These are phyloP conservation scores for Leistus spinibarbis DNA, from an alignment of 2,888 invertebrate species.

Conservation along the genomic window DNA sequence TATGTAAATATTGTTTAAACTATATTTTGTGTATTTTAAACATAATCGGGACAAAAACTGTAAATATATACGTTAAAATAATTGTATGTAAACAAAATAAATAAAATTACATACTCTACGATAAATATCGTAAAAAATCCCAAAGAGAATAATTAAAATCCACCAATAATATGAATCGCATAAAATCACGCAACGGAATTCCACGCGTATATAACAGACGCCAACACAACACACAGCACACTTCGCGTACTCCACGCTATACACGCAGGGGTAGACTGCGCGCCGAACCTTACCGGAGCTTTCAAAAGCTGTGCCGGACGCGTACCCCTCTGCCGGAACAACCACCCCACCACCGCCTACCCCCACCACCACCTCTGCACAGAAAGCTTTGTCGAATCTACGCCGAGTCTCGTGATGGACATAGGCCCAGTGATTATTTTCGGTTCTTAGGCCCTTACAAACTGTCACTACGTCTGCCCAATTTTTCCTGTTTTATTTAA, in stretches of 20 bases:
- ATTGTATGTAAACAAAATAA: too few relatives aligned
- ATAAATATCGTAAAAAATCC: not conserved
- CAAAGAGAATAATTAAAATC: not conserved
- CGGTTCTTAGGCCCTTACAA: not conserved
- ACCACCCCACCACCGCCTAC: not conserved
- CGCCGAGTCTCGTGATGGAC: not conserved
- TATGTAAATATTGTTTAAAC: too few relatives aligned
- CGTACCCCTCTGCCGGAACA: not conserved
- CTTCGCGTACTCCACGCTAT: not conserved
- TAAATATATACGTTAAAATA: too few relatives aligned
- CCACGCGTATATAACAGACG: too few relatives aligned
- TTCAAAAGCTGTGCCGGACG: not conserved
- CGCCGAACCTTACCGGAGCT: not conserved
- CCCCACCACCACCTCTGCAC: not conserved
- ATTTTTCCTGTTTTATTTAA: too few relatives aligned
- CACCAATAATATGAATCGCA: not conserved
- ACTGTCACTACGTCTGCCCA: not conserved
- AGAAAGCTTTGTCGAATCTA: not conserved
- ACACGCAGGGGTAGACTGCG: not conserved
- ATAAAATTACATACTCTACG: not conserved
- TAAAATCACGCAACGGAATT: not conserved
- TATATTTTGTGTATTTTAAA: too few relatives aligned
- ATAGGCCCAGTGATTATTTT: not conserved
- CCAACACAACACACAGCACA: not conserved
- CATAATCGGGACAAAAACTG: too few relatives aligned